Evolutionary conservation across 2,113 vertebrate genomes (phyloP), one percentile per base, ranked within the genome.

Genomic region (Drymodes brunneopygia): DNA sequence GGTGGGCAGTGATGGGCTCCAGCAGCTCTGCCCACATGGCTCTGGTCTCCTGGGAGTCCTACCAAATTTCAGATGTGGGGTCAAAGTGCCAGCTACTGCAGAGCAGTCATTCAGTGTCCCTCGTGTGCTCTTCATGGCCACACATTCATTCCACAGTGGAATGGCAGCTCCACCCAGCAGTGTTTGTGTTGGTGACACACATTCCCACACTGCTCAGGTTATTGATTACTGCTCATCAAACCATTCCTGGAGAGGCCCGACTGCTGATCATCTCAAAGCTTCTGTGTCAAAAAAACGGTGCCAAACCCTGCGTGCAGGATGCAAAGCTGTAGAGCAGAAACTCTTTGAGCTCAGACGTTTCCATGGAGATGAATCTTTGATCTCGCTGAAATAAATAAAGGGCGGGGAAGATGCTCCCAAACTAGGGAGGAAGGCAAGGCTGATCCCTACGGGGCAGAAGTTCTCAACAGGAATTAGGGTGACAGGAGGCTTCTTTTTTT

Each of bases 361-460:
- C 98, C 97, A 98, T 98, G 97, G 97, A 69, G 95, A 98, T 95
- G 72, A 60, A 56, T 95, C 96, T 97, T 96, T 94, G 96, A 97
- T 97, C 94, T 95, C 16, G 1, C 79, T 33, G 72, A 75, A 91
- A 89, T 85, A 92, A 96, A 95, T 29, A 74, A 94, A 94, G 81
- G 78, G 92, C 0, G 12, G 92, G 69, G 91, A 96, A 97, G 95
- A 96, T 66, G 53, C 94, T 95, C 91, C 83, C 73, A 86, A 95
- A 35, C 36, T 73, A 53, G 61, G 47, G 86, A 87, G 44, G 74
- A 85, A 77, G 73, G 88, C 81, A 12, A 53, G 25, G 54, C 80
- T 70, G 69, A 94, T 92, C 72, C 84, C 89, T 90, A n/a, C 5
- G 3, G 77, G 86, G 72, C 86, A 93, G 75, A 78, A 92, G 75